Conservation (phyloP, 2,113 vertebrate species). For the Tauraco erythrolophus region DNA sequence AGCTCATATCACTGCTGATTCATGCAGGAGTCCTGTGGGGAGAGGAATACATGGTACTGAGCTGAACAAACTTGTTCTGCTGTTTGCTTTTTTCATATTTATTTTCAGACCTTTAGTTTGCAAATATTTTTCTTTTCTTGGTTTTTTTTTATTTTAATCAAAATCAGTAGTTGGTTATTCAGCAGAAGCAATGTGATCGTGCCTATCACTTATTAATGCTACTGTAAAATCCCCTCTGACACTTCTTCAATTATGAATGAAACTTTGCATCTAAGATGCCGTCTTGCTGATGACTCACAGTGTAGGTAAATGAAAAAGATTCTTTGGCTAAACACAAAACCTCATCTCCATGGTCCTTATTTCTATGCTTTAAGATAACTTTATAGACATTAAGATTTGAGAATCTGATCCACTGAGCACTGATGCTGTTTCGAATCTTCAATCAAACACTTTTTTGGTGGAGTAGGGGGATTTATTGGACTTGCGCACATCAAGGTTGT, state of each 20-base stretch:
- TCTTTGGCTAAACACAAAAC: background rate
- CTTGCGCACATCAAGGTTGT: background rate
- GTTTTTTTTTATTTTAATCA: background rate
- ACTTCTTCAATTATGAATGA: conserved; percentile 58
- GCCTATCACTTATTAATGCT: conserved; percentile 40
- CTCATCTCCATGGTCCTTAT: background rate
- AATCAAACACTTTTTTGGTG: background rate
- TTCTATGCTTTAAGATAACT: background rate
- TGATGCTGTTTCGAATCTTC: background rate
- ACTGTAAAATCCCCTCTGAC: conserved; percentile 23
- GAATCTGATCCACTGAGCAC: background rate
- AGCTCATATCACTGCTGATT: background rate
- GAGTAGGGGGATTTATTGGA: background rate
- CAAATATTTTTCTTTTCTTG: background rate
- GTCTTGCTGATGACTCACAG: background rate
- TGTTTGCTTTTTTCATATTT: background rate
- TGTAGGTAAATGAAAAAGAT: background rate
- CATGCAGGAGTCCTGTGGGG: background rate
- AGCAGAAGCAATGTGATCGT: background rate
- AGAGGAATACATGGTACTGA: background rate
- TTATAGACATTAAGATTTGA: background rate
- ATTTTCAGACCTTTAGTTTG: background rate
- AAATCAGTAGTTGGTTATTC: background rate
- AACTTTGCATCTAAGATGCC: background rate
- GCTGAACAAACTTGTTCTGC: background rate